Base-by-base conservation (phyloP, 1,140 invertebrate species). In the Parapsyche elsis region DNA sequence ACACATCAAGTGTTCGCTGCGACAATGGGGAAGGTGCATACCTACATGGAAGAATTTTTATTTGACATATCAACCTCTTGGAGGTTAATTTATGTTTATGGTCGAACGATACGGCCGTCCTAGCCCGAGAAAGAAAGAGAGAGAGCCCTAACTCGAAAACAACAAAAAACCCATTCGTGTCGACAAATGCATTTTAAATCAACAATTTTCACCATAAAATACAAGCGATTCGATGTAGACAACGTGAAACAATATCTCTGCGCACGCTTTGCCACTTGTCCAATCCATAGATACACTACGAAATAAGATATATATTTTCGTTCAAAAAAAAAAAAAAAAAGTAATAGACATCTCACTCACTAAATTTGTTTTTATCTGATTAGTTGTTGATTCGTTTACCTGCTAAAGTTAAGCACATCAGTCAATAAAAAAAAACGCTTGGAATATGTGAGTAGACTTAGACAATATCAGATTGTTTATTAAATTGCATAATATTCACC, bases 21-120 rank as follows among this genome's bases (percentile, higher is more conserved):
- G 45, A 75, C 73, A 75, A 75, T 75, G 73, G 49, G 19, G 38
- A 57, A 26, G 73, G 73, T 19, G 73, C 44, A 24, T 75, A 75
- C 73, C 73, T 75, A 75, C 73, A 75, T 75, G 73, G 73, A 75
- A 75, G 73, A 75, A 75, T 75, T 75, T 75, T 75, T 75, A 75
- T 75, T 75, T 75, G 73, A 75, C 73, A 75, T 75, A 75, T 75
- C 73, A 75, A 57, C 73, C 73, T 74, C 71, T 74, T 16, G 30
- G 38, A 5, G 14, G 38, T 23, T 57, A 75, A 75, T 75, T 75
- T 75, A 75, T 75, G 73, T 53, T 75, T 57, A 75, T 75, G 24
- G 45, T n/a, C 71, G 45, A 45, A 73, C 71, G 73, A 75, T 49
- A 75, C 46, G 73, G 49, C 14, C 45, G 21, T 49, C 24, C 46